Evolutionary conservation across 1,140 invertebrate genomes (phyloP).

Genomic region (Aphaenogaster rudis): DNA sequence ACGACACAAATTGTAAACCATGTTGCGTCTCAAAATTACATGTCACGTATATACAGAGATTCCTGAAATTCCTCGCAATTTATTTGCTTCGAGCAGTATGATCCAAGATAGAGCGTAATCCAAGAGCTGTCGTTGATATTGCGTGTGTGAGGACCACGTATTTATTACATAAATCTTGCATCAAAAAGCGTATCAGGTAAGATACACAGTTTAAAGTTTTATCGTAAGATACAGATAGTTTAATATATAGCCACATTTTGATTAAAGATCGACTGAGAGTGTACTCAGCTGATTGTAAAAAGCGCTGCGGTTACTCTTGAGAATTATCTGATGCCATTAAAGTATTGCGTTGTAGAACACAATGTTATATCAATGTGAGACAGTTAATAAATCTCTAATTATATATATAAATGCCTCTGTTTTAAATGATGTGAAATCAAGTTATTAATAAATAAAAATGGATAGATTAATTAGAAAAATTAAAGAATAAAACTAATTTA

Average conservation of each 20-base stretch:
- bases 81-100: neutral
- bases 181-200: neutral
- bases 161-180: neutral
- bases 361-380: neutral
- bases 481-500: neutral
- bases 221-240: neutral
- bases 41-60: conserved; percentile 7
- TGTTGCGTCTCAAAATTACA: conserved; percentile 29
- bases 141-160: neutral
- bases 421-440: neutral
- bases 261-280: neutral
- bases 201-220: neutral
- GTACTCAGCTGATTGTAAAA: neutral
- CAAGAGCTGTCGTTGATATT: conserved; percentile 4
- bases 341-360: neutral
- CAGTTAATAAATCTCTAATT: neutral
- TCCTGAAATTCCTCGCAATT: conserved; percentile 48
- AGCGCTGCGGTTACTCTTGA: neutral
- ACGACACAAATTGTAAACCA: conserved; percentile 47
- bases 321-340: neutral
- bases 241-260: neutral
- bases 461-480: neutral
- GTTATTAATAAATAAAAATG: neutral
- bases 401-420: neutral
- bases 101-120: no score